Conservation (phyloP, 92 coral and sea anemone genomes). For the Zoanthus gigantus region DNA sequence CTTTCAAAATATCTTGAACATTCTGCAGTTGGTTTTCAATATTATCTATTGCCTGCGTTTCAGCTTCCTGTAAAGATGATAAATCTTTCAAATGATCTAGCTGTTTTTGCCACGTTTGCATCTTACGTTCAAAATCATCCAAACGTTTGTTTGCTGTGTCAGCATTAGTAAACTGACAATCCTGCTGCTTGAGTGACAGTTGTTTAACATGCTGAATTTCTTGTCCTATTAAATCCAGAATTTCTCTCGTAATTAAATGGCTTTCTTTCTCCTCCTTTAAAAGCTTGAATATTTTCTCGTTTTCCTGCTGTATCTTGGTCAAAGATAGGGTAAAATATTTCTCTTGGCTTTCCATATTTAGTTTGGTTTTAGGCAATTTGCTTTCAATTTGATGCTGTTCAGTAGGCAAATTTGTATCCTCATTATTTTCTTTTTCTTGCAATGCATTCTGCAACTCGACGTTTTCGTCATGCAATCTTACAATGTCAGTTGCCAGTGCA, state of each 20-base stretch:
- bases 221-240: constrained; percentile 7
- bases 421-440: neutral
- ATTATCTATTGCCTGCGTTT: neutral
- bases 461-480: neutral
- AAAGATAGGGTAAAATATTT: neutral
- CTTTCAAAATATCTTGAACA: neutral
- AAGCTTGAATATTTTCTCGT: neutral
- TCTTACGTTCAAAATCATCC: neutral
- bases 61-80: neutral
- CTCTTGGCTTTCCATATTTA: neutral
- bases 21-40: neutral
- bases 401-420: neutral
- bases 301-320: neutral
- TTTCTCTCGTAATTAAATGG: neutral
- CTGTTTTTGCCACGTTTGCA: neutral
- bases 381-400: neutral
- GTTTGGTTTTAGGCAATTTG: neutral
- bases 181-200: neutral
- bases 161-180: neutral
- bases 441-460: neutral
- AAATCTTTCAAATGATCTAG: neutral
- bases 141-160: neutral
- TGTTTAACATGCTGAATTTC: constrained; percentile 21
- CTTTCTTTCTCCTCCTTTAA: constrained; percentile 6
- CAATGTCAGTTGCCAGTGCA: neutral